phyloP scores from a whole-genome alignment of 2,797 vertebrate genomes.

The Poecilia wingei region DNA sequence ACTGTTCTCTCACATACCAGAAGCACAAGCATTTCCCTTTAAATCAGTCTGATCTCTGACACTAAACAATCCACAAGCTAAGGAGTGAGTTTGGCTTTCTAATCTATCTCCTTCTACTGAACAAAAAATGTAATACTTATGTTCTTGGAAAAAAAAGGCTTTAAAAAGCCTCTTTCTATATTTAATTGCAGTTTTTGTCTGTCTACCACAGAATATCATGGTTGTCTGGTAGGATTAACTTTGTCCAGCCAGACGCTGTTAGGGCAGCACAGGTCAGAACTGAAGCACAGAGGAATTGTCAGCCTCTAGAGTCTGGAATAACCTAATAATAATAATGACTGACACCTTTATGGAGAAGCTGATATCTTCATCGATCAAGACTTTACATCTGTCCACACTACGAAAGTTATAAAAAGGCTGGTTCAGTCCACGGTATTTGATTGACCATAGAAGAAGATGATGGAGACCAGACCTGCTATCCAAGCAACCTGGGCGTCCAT shows the following conservation, averaged over 20 bases:
- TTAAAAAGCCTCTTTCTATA: neutral
- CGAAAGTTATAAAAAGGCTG: neutral
- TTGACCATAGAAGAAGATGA: no score
- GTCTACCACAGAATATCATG: neutral
- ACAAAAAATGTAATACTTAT: neutral
- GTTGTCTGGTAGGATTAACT: neutral
- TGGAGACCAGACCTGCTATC: no score
- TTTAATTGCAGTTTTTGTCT: neutral
- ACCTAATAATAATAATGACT: neutral
- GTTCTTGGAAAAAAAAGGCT: neutral
- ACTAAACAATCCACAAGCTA: neutral
- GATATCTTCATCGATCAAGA: neutral
- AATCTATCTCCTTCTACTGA: neutral
- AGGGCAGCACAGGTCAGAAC: neutral
- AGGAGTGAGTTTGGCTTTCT: neutral
- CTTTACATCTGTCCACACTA: neutral
- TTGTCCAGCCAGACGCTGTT: neutral
- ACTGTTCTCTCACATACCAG: neutral
- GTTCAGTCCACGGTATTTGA: neutral
- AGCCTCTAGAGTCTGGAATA: neutral
- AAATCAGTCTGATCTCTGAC: neutral
- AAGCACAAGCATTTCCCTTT: neutral
- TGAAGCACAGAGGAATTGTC: neutral
- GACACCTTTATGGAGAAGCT: neutral
- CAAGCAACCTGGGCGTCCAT: neutral